Evolutionary conservation across 2,888 invertebrate species (phyloP), one percentile per base, ranked within the genome.

Genomic region (Alsophila aescularia): DNA sequence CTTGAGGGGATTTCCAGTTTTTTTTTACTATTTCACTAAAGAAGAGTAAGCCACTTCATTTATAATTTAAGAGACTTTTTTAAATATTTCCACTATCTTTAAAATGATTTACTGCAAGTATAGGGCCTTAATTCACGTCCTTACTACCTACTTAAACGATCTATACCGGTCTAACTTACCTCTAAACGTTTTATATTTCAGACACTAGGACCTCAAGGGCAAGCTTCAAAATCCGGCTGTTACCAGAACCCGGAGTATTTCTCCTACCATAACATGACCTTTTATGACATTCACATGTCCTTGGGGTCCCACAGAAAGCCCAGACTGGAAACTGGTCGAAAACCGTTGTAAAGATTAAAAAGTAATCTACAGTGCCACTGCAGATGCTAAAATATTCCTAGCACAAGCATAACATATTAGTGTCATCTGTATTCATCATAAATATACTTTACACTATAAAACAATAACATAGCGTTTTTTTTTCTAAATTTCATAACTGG

Each of bases 201-300:
- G 87, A 27, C 60, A 3, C 73, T 90, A 4, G 89, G 90, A 7
- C 55, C 55, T 2, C 73, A 67, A 2, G 74, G 79, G 1, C 35
- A 40, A n/a, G 87, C 87, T 3, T 63, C 62, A 15, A 85, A 85
- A 57, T 44, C 58, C 35, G 55, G 61, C 0, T 58, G 9, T 18
- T 90, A 90, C 62, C 65, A 74, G 64, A 83, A 83, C 41, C 85
- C 88, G 0, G 90, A 90, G 60, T 90, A 87, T 61, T 90, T 84
- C 52, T 75, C 85, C 0, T 90, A 48, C 48, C 89, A 90, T 29
- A 78, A 89, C 55, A 89, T 86, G 87, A 67, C 75, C 4, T 90
- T 69, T 56, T 88, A 69, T 57, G 90, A 88, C 47, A 60, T 87
- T 51, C 81, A 87, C 45, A 16, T 79, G 16, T 32, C 57, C 12